Evolutionary conservation across 1,140 invertebrate genomes (phyloP).

Genomic region (Drosophila arizonae): DNA sequence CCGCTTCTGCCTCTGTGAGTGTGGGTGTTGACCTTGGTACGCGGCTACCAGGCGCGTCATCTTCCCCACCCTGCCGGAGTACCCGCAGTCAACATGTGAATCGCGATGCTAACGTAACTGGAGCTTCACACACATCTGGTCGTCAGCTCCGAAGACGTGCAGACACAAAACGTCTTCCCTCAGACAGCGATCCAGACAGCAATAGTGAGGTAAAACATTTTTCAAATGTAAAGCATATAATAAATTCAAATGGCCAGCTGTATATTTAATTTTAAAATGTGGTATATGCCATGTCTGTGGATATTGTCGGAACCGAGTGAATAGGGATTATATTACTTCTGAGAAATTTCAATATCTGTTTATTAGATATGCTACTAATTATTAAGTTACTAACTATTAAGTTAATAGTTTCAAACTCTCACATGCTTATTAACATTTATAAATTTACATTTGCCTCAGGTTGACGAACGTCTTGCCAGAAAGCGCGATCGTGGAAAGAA

Average conservation of each 20-base stretch:
- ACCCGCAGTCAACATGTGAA: slow-evolving; percentile 16
- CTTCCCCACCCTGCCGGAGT: slow-evolving; percentile 17
- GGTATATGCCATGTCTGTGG: not conserved
- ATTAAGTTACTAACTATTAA: too few species aligned
- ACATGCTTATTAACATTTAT: slow-evolving; percentile 4
- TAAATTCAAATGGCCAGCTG: too few species aligned
- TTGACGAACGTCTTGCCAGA: slow-evolving; percentile 20
- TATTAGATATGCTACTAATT: too few species aligned
- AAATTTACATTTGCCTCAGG: slow-evolving; percentile 38
- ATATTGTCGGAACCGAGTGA: too few species aligned
- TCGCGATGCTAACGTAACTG: slow-evolving; percentile 67
- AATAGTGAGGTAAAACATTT: slow-evolving; percentile 80
- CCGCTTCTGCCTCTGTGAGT: slow-evolving; percentile 4
- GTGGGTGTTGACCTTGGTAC: slow-evolving; percentile 42
- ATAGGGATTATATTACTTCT: too few species aligned
- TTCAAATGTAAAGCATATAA: too few species aligned
- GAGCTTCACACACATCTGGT: slow-evolving; percentile 35
- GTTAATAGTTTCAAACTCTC: too few species aligned
- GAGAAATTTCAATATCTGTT: too few species aligned
- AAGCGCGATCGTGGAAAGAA: slow-evolving; percentile 21
- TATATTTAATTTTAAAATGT: not conserved
- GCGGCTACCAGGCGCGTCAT: slow-evolving; percentile 36
- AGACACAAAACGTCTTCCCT: slow-evolving; percentile 47
- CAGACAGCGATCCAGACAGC: slow-evolving; percentile 72
- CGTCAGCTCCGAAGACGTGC: slow-evolving; percentile 71